A percentile compares a stretch with the other conserved stretches of the same genome.
These are phyloP conservation scores for Stenichneumon culpator DNA, from an alignment of 2,888 invertebrate species.

Conservation along the genomic window DNA sequence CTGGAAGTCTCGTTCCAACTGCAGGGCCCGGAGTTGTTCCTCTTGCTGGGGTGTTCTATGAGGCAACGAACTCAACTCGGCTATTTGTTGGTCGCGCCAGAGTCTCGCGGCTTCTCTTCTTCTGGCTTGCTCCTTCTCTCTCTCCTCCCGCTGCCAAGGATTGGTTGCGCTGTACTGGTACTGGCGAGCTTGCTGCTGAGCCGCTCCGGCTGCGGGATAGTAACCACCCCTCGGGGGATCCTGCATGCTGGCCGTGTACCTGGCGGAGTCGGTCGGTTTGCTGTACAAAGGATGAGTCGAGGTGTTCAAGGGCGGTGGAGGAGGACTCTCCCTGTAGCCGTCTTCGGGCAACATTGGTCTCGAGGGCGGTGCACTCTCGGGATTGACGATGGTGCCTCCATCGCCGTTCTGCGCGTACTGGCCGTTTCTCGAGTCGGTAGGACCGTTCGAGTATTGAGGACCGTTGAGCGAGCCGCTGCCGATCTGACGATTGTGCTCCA, in stretches of 20 bases:
- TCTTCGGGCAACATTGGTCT: conserved; percentile 84
- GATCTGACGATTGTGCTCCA: conserved; percentile 72
- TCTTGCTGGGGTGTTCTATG: conserved; percentile 92
- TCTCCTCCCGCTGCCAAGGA: conserved; percentile 97
- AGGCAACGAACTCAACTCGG: conserved; percentile 90
- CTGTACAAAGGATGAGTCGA: conserved; percentile 90
- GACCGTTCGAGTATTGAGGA: conserved; percentile 72
- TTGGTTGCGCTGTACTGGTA: conserved; percentile 87
- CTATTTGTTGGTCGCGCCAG: conserved; percentile 95
- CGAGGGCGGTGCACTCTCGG: conserved; percentile 78
- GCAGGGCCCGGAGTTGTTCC: conserved; percentile 94
- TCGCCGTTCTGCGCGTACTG: conserved; percentile 78
- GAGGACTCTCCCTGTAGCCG: conserved; percentile 84
- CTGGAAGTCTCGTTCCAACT: conserved; percentile 97
- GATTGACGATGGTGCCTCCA: conserved; percentile 60
- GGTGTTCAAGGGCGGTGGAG: conserved; percentile 90
- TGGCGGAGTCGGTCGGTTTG: conserved; percentile 81
- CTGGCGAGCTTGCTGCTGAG: conserved; percentile 83
- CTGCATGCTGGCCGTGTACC: conserved; percentile 90
- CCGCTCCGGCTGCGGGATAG: conserved; percentile 85
- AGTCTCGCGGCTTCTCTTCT: conserved; percentile 91
- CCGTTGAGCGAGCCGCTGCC: conserved; percentile 75
- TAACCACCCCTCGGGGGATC: conserved; percentile 92
- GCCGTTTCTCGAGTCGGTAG: conserved; percentile 73
- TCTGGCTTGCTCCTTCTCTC: conserved; percentile 92